Base-by-base conservation (phyloP, 2,888 invertebrate genomes). In the Horisme vitalbata region DNA sequence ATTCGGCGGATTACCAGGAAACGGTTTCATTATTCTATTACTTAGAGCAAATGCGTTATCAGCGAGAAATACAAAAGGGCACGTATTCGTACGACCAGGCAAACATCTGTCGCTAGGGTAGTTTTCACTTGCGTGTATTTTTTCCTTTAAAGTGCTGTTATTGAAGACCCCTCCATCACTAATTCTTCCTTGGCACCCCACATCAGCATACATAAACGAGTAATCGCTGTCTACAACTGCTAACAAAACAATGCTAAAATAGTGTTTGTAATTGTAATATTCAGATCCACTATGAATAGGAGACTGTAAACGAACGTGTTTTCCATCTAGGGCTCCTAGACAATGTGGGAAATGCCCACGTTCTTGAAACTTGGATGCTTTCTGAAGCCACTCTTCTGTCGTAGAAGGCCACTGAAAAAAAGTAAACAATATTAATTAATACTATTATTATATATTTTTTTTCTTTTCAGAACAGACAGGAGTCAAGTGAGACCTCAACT, bases 41-140 rank as follows among this genome's bases (percentile, higher is more conserved):
- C 24, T 41, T 20, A 61, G 32, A 26, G 61, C 44, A 52, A 61
- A 59, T 12, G 59, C 61, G 18, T 52, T 50, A 36, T 55, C 52
- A 27, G 39, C 55, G 35, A 58, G 15, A 52, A 58, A 52, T 7
- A 61, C 49, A 43, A 53, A 53, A 32, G 9, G 57, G 54, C 8
- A 52, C 34, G 11, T 34, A 34, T 13, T 23, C 23, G 13, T 34
- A 34, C 34, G 23, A 34, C 23, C 23, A 34, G 23, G 46, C 31
- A 32, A 20, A 41, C 9, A 30, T 45, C 34, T 32, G 32, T 11
- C 39, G 46, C 18, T 27, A 13, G 53, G 58, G 20, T 52, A 45
- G 45, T 53, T 27, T 26, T 21, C 28, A 20, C 44, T 34, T 15
- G 23, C 15, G 26, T 28, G 35, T 12, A 45, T 46, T 46, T 39